Conservation (phyloP, 2,888 invertebrate species). For the Morpho helenor region DNA sequence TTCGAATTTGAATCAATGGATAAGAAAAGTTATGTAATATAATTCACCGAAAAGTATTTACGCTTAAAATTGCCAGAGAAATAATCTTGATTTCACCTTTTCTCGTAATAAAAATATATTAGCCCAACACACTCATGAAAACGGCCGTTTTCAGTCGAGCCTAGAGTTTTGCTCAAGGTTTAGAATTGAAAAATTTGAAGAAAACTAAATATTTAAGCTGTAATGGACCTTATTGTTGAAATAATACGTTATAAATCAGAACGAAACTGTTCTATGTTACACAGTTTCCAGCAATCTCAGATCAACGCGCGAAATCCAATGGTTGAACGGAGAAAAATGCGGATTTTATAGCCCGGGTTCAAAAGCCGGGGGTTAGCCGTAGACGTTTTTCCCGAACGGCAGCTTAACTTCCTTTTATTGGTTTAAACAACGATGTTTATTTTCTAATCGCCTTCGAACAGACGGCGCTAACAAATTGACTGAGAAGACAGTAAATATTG, state of each 20-base stretch:
- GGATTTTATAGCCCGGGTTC: conserved; percentile 44
- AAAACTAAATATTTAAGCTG: not conserved
- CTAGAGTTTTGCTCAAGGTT: conserved; percentile 26
- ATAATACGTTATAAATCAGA: no score
- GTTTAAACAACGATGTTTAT: conserved; percentile 19
- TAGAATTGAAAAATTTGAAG: conserved; percentile 28
- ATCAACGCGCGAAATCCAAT: conserved; percentile 49
- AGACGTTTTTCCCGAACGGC: conserved; percentile 25
- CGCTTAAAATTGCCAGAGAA: not conserved
- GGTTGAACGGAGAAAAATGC: conserved; percentile 42
- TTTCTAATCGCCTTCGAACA: conserved; percentile 10
- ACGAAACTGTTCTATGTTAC: conserved; percentile 39
- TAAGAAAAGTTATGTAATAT: not conserved
- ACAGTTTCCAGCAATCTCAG: conserved; percentile 51
- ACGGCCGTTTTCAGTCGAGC: conserved; percentile 25
- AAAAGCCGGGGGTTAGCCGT: conserved; percentile 36
- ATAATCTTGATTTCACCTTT: conserved; percentile 22
- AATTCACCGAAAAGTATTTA: conserved; percentile 1
- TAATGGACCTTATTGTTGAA: no score
- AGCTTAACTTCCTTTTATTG: conserved; percentile 16
- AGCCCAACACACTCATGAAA: conserved; percentile 28
- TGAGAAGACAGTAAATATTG: no score
- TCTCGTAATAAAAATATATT: conserved; percentile 29
- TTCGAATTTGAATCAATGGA: no score
- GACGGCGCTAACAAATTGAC: not conserved